Evolutionary conservation across 2,888 invertebrate species (phyloP), one percentile per base, ranked within the genome.

Genomic region (Xestia xanthographa): DNA sequence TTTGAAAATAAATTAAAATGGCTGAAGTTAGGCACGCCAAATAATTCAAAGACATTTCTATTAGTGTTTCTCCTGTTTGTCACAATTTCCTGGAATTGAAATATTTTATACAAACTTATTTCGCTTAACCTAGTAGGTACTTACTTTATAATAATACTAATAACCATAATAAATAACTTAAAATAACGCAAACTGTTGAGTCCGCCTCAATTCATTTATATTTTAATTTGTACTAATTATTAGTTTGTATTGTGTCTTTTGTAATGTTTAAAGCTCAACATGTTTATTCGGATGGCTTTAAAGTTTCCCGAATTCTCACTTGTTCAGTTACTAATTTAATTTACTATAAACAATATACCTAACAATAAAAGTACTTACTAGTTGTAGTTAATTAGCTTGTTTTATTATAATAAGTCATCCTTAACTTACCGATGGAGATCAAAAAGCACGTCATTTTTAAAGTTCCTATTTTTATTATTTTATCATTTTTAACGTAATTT

Each of bases 391-490:
- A 66, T 38, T 38, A 38, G 67, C 43, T 69, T 72, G n/a, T 60
- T 53, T 60, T 72, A 62, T 72, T 66, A 65, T 63, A 41, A n/a
- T 72, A 83, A 71, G 72, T 78, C 63, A 79, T 75, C 70, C 34
- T 53, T 72, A 74, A 50, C 34, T 80, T 79, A 72, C 73, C 74
- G 77, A 82, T 75, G 83, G 79, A 81, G 81, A 83, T 83, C 83
- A 85, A 87, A 87, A 89, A 89, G 89, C 87, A 89, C 89, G 90
- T 89, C 85, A 86, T 89, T 85, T 84, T 90, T 86, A 86, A 92
- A 93, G 94, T 94, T 93, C 92, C 93, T 93, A 92, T 91, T 91
- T 91, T 92, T 80, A 83, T 83, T 86, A 80, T 86, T 74, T 87
- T 86, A 78, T 90, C 85, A 87, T 90, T 88, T 91, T 80, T 89